Conservation (phyloP, 1,140 invertebrate genomes). For the Psilanteris sp. region DNA sequence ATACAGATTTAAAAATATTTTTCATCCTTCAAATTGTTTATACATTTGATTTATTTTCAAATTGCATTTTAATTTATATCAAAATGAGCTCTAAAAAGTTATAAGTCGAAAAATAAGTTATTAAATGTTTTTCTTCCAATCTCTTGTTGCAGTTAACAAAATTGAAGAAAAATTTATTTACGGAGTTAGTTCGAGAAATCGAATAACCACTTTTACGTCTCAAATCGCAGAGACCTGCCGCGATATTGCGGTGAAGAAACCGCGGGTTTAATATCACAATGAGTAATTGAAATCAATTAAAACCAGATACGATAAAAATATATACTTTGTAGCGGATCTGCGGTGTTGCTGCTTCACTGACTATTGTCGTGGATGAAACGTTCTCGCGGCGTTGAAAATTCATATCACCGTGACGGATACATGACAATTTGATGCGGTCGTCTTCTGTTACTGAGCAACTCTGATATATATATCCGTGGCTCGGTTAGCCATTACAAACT, state of each 20-base stretch:
- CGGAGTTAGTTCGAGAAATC: no score
- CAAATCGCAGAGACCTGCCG: constrained; percentile 1
- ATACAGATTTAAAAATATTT: no score
- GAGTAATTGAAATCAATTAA: constrained; percentile 32
- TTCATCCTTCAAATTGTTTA: no score
- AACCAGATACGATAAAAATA: constrained; percentile 13
- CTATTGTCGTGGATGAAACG: constrained; percentile 8
- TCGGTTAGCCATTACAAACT: constrained; percentile 45
- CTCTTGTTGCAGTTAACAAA: no score
- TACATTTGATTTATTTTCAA: no score
- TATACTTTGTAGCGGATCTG: background rate
- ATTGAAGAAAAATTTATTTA: no score
- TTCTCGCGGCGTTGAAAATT: background rate
- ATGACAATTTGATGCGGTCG: constrained; percentile 33
- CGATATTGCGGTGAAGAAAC: constrained; percentile 8
- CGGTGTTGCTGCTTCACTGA: constrained; percentile 4
- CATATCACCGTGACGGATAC: constrained; percentile 1
- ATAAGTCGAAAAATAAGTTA: no score
- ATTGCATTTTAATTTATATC: no score
- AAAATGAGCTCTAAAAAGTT: no score
- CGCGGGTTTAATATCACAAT: constrained; percentile 13
- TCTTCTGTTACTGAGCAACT: constrained; percentile 50
- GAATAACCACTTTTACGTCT: no score
- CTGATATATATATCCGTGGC: constrained; percentile 18
- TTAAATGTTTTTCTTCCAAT: no score